Conservation (phyloP, 2,888 invertebrate genomes). For the Megamerina dolium region DNA sequence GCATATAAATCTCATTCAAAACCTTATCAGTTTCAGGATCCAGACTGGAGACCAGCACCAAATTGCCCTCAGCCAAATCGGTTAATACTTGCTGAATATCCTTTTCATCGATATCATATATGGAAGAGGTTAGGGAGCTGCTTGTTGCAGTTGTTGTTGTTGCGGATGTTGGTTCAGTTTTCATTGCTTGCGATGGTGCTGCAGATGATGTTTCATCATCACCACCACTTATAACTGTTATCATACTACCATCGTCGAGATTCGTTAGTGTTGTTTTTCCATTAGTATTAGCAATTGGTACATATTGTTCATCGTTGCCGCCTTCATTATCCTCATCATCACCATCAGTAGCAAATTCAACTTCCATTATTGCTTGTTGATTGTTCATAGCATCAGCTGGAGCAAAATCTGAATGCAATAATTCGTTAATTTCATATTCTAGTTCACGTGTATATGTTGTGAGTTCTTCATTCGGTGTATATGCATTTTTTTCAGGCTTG, state of each 20-base stretch:
- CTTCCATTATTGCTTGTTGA: no score
- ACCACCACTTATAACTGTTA: slow-evolving; percentile 12
- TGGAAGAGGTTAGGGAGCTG: slow-evolving; percentile 11
- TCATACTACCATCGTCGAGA: slow-evolving; percentile 24
- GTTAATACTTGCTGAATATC: slow-evolving; percentile 40
- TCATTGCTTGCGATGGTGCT: not conserved
- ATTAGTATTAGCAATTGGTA: slow-evolving; percentile 2
- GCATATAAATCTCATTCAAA: slow-evolving; percentile 45
- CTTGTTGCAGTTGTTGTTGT: not conserved
- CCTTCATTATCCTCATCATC: not conserved
- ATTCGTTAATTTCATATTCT: slow-evolving; percentile 14
- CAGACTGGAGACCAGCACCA: slow-evolving; percentile 44
- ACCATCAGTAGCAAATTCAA: no score
- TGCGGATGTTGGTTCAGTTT: not conserved
- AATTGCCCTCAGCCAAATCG: slow-evolving; percentile 40
- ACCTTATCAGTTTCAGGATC: slow-evolving; percentile 38
- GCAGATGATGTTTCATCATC: slow-evolving; percentile 1
- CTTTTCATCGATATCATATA: slow-evolving; percentile 26
- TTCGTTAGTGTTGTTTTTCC: slow-evolving; percentile 18
- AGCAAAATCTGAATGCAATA: slow-evolving; percentile 8
- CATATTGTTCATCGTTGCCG: not conserved
- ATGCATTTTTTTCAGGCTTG: slow-evolving; percentile 14
- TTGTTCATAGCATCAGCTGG: no score
- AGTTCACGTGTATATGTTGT: not conserved
- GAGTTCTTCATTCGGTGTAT: not conserved